Evolutionary conservation across 2,113 vertebrate species (phyloP), one percentile per base, ranked within the genome.

Genomic region (Ceyx melanurus): DNA sequence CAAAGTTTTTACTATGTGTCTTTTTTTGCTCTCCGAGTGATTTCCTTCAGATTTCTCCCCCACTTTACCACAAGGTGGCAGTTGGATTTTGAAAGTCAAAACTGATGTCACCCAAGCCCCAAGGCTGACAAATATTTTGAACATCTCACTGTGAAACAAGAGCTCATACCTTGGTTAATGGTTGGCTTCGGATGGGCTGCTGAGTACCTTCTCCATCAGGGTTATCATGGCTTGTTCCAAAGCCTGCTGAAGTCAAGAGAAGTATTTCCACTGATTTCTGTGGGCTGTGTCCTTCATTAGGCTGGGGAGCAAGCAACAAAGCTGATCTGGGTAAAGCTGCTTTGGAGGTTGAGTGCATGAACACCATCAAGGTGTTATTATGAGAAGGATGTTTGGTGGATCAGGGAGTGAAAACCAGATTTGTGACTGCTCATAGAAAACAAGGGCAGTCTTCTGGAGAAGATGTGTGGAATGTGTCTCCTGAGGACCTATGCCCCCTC

Each of bases 31-130:
- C 3, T 20, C 6, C 3, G 1, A 33, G 16, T 0, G 1, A 33
- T 78, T 91, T 83, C 80, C 61, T 57, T 18, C 33, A 35, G 48
- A 5, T 13, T 29, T 82, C 23, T 93, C 19, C 26, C 19, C 9
- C 23, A 26, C 6, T 0, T 0, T 31, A 83, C 95, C 96, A 96
- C 94, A 86, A 95, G 96, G 72, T 96, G 96, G 95, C 96, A 95
- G 85, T 50, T 95, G 57, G 72, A 88, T 81, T 83, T 78, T 81
- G 67, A 74, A 93, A 96, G 76, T 86, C 68, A 68, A 25, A 89
- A 33, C 14, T 42, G 46, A 77, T 91, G 56, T 21, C 46, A 15
- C 26, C 33, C 42, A 57, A 48, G 31, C 25, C 21, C 29, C n/a
- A 5, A 19, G 10, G n/a, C 64, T 88, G 68, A 45, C 79, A 81